Conservation (phyloP, 2,888 invertebrate genomes). For the Tiliacea aurago region DNA sequence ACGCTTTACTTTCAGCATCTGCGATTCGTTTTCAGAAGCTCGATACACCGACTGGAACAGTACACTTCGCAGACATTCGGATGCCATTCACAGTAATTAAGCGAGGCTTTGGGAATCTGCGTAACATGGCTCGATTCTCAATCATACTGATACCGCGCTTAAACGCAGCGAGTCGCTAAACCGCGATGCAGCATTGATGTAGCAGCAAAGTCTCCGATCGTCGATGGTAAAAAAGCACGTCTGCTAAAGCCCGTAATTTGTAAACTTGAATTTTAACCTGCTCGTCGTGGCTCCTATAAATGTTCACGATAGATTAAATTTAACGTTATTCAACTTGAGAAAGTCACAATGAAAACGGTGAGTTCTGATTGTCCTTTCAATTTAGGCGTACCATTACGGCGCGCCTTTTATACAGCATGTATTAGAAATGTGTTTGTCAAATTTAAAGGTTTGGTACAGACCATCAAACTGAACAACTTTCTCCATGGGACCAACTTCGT, state of each 20-base stretch:
- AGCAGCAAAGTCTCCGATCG: not conserved
- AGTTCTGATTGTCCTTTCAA: not conserved
- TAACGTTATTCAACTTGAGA: constrained; percentile 1
- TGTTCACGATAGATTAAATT: not conserved
- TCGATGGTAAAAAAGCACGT: not conserved
- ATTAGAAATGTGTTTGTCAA: not conserved
- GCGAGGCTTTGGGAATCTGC: not conserved
- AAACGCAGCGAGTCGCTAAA: not conserved
- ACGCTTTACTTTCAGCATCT: not conserved
- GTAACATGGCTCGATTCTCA: not conserved
- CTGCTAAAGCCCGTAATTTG: not conserved
- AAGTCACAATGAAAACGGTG: constrained; percentile 33
- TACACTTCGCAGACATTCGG: not conserved
- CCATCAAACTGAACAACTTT: not conserved
- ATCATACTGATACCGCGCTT: not conserved
- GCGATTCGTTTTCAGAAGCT: not conserved
- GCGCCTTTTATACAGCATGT: not conserved
- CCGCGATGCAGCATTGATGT: not conserved
- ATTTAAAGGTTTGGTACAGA: not conserved
- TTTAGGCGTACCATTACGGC: not conserved
- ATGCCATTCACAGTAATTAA: not conserved
- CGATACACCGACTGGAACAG: not conserved
- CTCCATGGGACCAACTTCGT: not conserved
- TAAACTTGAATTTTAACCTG: not conserved
- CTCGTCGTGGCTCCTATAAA: constrained; percentile 6